Percentiles rank a stretch among this genome's conserved stretches.
phyloP scores from a whole-genome alignment of 2,888 invertebrate species.

The Agrochola litura region DNA sequence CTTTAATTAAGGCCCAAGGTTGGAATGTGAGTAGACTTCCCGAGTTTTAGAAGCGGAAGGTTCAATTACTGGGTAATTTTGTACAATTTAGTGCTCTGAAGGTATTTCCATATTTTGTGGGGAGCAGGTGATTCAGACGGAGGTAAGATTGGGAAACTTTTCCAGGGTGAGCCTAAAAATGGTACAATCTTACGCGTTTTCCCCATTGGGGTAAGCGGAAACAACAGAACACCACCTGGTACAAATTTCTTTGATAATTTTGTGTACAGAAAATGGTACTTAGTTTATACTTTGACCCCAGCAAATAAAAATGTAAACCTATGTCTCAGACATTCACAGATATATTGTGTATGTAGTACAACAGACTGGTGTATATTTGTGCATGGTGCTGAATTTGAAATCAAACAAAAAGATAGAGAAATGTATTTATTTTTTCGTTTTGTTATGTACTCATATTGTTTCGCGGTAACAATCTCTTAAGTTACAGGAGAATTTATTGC shows the following conservation, averaged over 20 bases:
- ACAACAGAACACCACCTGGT: not conserved
- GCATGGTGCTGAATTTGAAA: too few species aligned
- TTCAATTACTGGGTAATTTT: constrained; percentile 32
- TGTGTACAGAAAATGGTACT: too few species aligned
- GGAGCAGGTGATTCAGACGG: not conserved
- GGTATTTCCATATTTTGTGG: constrained; percentile 4
- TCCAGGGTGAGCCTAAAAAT: not conserved
- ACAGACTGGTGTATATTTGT: too few species aligned
- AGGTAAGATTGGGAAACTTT: not conserved
- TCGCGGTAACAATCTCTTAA: not conserved
- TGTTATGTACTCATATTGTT: not conserved
- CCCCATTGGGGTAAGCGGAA: too few species aligned
- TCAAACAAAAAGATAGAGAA: not conserved
- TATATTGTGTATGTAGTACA: too few species aligned
- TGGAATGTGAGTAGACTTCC: constrained; percentile 40
- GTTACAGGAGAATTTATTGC: not conserved
- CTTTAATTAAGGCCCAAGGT: constrained; percentile 65
- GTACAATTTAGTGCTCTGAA: constrained; percentile 21
- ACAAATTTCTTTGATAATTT: not conserved
- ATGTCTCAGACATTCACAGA: too few species aligned
- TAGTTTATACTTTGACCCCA: not conserved
- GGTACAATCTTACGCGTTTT: too few species aligned
- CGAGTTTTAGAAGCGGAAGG: constrained; percentile 10
- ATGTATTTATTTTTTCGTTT: too few species aligned
- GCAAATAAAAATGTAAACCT: too few species aligned